Conservation (phyloP, 2,113 vertebrate genomes). For the Rhabdomys dilectus region DNA sequence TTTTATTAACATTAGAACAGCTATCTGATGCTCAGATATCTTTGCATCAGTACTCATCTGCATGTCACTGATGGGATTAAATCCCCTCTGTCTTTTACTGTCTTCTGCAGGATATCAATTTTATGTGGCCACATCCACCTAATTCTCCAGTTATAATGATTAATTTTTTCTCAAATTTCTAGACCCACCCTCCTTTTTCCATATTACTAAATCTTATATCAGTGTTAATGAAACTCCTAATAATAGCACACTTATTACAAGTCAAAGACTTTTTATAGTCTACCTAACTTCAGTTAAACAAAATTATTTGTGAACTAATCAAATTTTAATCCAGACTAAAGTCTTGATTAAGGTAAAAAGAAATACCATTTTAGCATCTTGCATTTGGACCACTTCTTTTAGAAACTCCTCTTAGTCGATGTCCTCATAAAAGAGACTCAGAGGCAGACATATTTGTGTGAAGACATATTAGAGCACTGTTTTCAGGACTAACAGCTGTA, state of each 20-base stretch:
- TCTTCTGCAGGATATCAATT: background rate
- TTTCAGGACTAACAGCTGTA: background rate
- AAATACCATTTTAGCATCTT: background rate
- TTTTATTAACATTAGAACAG: background rate
- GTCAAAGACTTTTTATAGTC: background rate
- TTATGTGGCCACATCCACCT: background rate
- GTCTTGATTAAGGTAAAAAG: background rate
- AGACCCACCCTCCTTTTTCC: background rate
- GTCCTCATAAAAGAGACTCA: background rate
- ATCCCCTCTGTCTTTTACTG: background rate
- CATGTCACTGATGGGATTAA: background rate
- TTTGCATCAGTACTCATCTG: accelerated
- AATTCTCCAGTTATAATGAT: background rate
- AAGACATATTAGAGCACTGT: background rate
- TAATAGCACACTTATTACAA: background rate
- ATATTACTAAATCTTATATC: background rate
- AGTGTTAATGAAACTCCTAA: background rate
- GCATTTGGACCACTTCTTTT: background rate
- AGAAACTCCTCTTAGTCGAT: background rate
- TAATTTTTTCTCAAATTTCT: background rate
- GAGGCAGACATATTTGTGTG: background rate
- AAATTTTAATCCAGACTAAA: background rate
- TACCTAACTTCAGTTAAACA: background rate
- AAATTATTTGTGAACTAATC: background rate
- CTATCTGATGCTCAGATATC: background rate